These are phyloP conservation scores for Platyrinchus mystaceus DNA, from an alignment of 2,797 vertebrate genomes.

Conservation along the genomic window DNA sequence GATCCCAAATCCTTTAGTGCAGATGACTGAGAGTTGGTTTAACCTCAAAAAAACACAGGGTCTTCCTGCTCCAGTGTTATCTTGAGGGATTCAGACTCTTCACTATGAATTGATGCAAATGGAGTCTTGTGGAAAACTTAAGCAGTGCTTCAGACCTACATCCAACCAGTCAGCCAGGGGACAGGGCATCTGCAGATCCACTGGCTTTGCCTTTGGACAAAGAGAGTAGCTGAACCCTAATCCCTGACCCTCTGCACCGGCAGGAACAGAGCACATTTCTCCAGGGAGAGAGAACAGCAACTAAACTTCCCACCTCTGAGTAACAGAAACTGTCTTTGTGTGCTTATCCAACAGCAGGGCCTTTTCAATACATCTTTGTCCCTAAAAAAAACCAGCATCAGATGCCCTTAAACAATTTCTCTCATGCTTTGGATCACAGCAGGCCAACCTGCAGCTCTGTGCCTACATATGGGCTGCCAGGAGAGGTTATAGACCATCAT, in stretches of 20 bases:
- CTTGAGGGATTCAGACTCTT: not conserved
- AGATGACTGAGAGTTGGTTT: not conserved
- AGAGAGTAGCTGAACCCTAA: not conserved
- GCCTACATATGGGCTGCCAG: not conserved
- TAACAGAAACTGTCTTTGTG: not conserved
- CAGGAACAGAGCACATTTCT: not conserved
- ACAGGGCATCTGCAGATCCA: not conserved
- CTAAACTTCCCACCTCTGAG: not conserved
- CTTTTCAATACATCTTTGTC: not conserved
- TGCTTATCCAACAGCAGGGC: not conserved
- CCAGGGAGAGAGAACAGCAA: not conserved
- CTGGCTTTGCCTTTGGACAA: not conserved
- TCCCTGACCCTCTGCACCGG: not conserved
- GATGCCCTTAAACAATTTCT: not conserved
- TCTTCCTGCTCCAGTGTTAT: rapidly evolving
- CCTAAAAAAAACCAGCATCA: not conserved
- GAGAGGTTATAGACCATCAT: not conserved
- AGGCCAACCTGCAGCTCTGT: not conserved
- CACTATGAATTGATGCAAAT: not conserved
- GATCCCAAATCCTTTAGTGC: not conserved
- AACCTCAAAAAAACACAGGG: not conserved
- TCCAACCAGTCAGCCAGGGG: not conserved
- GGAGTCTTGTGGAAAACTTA: rapidly evolving
- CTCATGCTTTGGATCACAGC: not conserved
- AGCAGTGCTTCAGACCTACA: not conserved